Evolutionary conservation across 1,140 invertebrate species (phyloP), one percentile per base, ranked within the genome.

Genomic region (Leptestheria dahalacensis): DNA sequence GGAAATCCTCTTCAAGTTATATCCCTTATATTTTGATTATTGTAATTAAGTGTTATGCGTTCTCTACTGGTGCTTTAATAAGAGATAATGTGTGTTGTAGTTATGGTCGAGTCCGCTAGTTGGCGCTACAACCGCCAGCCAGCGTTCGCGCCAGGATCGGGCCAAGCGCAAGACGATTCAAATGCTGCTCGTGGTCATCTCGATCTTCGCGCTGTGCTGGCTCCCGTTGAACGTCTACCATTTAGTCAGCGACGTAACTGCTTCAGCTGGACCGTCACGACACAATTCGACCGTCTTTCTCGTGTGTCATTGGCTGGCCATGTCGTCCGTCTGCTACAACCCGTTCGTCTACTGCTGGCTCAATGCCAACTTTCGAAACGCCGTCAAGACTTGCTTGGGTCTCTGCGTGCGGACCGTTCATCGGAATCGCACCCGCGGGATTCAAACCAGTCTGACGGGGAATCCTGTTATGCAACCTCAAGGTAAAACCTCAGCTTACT

Each of bases 341-440:
- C 77, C 77, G 0, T 74, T 77, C 59, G 73, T 78, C 24, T 79
- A 78, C 65, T 76, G 75, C 62, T 76, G 75, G 70, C 62, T 71
- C 2, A 72, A 72, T 54, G 70, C 74, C 25, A 71, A 72, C 60
- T 79, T 77, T 65, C 67, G 76, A 24, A 33, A 55, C 18, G 53
- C 53, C 53, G 53, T 55, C 26, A 12, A 55, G 33, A 55, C 53
- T 15, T 55, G 53, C 53, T 26, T 24, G 9, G 12, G 53, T 20
- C 3, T 55, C 6, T 55, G 53, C 53, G 33, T 55, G 23, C 53
- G 53, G 11, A 55, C 26, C 53, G 26, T 55, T 20, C 53, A 28
- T 11, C 25, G 28, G 24, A 55, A 15, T 3, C 53, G 53, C 18
- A 41, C 33, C 33, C 6, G 33, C 6, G 33, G 6, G 15, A 9